A percentile compares a stretch with the other conserved stretches of the same genome.
Evolutionary conservation across 2,888 invertebrate species (phyloP).

Genomic region (Tachina fera): DNA sequence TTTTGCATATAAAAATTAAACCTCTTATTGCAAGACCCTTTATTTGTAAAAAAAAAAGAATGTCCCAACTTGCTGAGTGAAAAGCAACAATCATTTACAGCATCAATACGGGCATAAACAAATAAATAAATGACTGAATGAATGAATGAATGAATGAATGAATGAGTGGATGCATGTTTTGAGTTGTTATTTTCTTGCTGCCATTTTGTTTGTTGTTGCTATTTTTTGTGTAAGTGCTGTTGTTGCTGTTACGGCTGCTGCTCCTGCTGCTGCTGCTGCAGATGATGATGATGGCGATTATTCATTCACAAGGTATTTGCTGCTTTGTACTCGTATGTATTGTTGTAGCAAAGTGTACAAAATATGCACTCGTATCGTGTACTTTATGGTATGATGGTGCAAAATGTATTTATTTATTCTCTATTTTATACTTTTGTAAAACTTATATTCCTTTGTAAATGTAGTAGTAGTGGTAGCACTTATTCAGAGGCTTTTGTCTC

Average conservation of each 20-base stretch:
- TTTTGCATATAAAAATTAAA: no score
- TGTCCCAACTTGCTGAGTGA: background rate
- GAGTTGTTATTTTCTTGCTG: slow-evolving; percentile 24
- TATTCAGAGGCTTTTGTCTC: background rate
- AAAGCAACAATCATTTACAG: slow-evolving; percentile 13
- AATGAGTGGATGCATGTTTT: slow-evolving; percentile 30
- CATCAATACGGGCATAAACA: background rate
- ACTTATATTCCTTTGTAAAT: slow-evolving; percentile 9
- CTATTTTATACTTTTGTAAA: slow-evolving; percentile 22
- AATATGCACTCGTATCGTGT: background rate
- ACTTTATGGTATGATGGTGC: slow-evolving; percentile 6
- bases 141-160: slow-evolving; percentile 32
- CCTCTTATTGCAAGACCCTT: no score
- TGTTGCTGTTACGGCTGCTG: background rate
- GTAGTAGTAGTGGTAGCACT: background rate
- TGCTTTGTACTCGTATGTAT: slow-evolving; percentile 5
- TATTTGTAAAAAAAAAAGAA: background rate
- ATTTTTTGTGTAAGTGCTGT: background rate
- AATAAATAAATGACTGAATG: background rate
- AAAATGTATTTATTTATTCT: slow-evolving; percentile 29
- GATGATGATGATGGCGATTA: slow-evolving; percentile 29
- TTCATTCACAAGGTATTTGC: slow-evolving; percentile 39
- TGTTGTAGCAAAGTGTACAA: slow-evolving; percentile 28
- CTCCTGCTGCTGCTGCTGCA: background rate
- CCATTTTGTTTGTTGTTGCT: slow-evolving; percentile 8